Evolutionary conservation across 2,888 invertebrate species (phyloP).

Genomic region (Vannuccia rotundouncinata): DNA sequence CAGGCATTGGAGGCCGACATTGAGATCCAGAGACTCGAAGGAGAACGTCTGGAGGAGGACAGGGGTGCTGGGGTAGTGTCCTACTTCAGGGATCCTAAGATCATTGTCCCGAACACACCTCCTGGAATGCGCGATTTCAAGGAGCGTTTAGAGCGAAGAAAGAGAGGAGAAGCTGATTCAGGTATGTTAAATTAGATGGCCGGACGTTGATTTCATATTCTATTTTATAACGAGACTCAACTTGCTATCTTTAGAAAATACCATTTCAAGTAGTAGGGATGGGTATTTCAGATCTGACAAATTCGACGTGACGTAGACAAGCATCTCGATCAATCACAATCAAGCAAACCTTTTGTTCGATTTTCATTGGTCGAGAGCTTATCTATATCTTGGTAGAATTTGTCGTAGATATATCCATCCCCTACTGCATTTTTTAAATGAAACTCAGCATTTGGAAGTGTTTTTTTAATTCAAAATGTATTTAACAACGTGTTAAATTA

Average conservation of each 20-base stretch:
- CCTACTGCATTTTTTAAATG: no score
- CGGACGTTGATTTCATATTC: neutral
- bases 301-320: no score
- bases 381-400: no score
- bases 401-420: no score
- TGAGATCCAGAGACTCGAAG: neutral
- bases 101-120: slow-evolving; percentile 18
- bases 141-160: slow-evolving; percentile 27
- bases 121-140: slow-evolving; percentile 4
- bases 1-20: neutral
- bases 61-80: neutral
- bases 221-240: no score
- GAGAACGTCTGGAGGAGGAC: neutral
- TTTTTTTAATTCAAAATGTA: no score
- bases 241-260: no score
- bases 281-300: no score
- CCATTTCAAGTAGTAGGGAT: no score
- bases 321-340: neutral
- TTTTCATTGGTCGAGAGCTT: neutral
- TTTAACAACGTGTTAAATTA: no score
- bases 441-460: no score
- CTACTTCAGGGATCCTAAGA: neutral
- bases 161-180: neutral
- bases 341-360: neutral
- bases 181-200: neutral